Evolutionary conservation across 2,888 invertebrate genomes (phyloP).

Genomic region (Laothoe populi): DNA sequence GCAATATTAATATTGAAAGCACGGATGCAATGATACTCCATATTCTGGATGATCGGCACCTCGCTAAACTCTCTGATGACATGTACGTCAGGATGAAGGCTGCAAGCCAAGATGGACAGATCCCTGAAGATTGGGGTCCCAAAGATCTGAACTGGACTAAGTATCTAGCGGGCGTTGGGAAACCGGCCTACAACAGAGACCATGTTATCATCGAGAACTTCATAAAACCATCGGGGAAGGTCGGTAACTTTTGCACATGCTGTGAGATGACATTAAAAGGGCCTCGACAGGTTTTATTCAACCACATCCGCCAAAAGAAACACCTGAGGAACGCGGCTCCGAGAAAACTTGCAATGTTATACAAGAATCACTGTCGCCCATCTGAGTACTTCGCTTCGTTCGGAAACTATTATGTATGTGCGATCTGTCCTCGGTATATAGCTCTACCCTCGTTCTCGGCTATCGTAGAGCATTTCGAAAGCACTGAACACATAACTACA

Average conservation of each 20-base stretch:
- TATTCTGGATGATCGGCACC: conserved; percentile 73
- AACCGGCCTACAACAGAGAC: conserved; percentile 68
- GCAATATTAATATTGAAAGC: conserved; percentile 59
- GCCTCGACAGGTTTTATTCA: conserved; percentile 75
- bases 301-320: conserved; percentile 79
- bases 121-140: conserved; percentile 78
- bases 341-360: conserved; percentile 65
- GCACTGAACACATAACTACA: conserved; percentile 63
- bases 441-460: conserved; percentile 74
- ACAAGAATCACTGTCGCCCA: conserved; percentile 73
- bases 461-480: conserved; percentile 75
- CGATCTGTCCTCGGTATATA: conserved; percentile 66
- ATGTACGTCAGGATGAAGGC: conserved; percentile 65
- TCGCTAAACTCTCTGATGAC: conserved; percentile 71
- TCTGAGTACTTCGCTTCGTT: conserved; percentile 77
- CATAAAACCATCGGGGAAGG: conserved; percentile 74
- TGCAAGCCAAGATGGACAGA: conserved; percentile 61
- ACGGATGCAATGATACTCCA: conserved; percentile 65
- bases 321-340: conserved; percentile 78
- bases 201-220: conserved; percentile 79
- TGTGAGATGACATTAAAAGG: conserved; percentile 79
- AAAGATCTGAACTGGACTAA: conserved; percentile 78
- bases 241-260: conserved; percentile 73
- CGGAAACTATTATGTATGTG: conserved; percentile 74
- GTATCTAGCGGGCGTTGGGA: conserved; percentile 74